These are phyloP conservation scores for Balanococcus diminutus DNA, from an alignment of 2,888 invertebrate species.

Conservation along the genomic window DNA sequence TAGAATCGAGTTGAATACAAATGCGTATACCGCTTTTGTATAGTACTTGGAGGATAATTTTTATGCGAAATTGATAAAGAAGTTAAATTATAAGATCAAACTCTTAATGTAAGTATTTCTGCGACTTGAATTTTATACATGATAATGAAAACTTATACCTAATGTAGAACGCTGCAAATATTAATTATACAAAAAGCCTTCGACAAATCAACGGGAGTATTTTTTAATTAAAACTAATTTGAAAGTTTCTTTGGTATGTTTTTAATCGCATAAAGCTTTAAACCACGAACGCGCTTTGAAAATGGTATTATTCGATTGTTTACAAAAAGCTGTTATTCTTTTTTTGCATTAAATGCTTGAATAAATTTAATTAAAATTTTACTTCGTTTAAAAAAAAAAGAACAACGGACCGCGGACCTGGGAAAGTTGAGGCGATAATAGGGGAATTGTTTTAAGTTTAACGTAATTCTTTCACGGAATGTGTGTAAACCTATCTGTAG, in stretches of 20 bases:
- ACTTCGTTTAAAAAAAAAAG: slow-evolving; percentile 3
- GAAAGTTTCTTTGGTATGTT: slow-evolving; percentile 37
- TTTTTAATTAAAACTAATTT: slow-evolving; percentile 40
- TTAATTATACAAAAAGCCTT: slow-evolving; percentile 36
- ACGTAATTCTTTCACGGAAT: neutral
- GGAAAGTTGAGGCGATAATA: neutral
- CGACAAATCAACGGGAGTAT: slow-evolving; percentile 26
- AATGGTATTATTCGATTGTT: slow-evolving; percentile 35
- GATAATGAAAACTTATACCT: neutral
- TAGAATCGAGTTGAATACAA: neutral
- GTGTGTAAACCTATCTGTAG: neutral
- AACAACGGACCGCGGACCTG: neutral
- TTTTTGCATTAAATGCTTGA: slow-evolving; percentile 18
- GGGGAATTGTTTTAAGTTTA: neutral
- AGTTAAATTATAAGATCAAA: neutral
- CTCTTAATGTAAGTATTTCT: neutral
- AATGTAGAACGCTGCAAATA: neutral
- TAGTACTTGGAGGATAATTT: neutral
- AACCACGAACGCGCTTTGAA: slow-evolving; percentile 13
- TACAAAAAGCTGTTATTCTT: slow-evolving; percentile 41
- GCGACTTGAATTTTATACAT: neutral
- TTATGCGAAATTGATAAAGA: neutral
- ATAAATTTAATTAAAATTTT: slow-evolving; percentile 43
- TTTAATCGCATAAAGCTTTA: slow-evolving; percentile 33
- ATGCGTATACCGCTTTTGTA: neutral